phyloP scores from a whole-genome alignment of 2,113 vertebrate species.

The Megaceryle maxima region DNA sequence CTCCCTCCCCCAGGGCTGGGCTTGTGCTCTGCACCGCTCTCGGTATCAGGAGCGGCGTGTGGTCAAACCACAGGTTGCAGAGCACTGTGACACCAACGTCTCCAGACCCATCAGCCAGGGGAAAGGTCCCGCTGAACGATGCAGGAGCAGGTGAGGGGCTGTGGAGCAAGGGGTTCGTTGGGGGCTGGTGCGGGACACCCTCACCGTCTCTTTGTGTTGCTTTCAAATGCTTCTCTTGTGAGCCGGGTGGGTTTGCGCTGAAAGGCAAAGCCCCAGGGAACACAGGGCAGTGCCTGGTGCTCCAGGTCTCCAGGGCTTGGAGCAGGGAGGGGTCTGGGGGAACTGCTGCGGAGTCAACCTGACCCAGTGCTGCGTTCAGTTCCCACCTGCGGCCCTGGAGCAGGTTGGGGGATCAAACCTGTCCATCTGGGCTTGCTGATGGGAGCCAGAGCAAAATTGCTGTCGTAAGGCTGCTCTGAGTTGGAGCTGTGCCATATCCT shows the following conservation, averaged over 20 bases:
- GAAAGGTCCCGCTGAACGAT: not conserved
- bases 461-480: not conserved
- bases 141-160: conserved; percentile 30
- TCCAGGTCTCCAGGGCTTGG: rapidly evolving
- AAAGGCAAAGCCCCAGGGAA: not conserved
- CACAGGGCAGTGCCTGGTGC: rapidly evolving
- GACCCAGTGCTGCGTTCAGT: not conserved
- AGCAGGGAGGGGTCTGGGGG: not conserved
- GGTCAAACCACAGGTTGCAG: conserved; percentile 7
- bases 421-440: rapidly evolving
- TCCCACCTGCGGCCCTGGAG: rapidly evolving
- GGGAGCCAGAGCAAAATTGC: not conserved
- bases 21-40: not conserved
- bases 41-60: not conserved
- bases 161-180: rapidly evolving
- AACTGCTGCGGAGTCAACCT: not conserved
- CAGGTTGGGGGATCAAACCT: rapidly evolving
- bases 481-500: not conserved
- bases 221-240: not conserved
- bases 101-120: rapidly evolving
- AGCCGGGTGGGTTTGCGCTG: not conserved
- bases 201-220: not conserved
- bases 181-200: rapidly evolving
- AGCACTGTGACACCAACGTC: rapidly evolving
- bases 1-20: not conserved